Evolutionary conservation across 2,113 vertebrate genomes (phyloP), one percentile per base, ranked within the genome.

Genomic region (Epinephelus lanceolatus): DNA sequence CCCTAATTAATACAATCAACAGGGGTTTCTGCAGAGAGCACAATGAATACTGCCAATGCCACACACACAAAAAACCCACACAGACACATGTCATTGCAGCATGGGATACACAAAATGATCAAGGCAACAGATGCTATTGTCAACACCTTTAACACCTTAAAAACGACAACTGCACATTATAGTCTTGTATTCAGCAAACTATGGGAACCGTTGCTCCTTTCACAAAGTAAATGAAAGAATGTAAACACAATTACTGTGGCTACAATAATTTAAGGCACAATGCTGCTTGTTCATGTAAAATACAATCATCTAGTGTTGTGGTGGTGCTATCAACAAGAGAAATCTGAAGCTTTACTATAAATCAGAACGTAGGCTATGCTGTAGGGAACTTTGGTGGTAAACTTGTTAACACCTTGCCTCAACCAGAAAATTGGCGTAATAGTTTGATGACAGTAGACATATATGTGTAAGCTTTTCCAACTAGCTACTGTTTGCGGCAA

Each of bases 1-100:
- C n/a, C 4, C 56, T 72, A 68, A 85, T 85, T 62, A 76, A 51
- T 76, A 42, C 47, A 57, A 71, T 83, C 51, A 76, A 51, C 67
- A 60, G 40, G 30, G 17, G 42, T 62, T 74, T 81, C 53, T 15
- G 23, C 68, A n/a, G 57, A 51, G 55, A 40, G 42, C 9, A 68
- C n/a, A 78, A 81, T 60, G 47, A 68, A 62, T 53, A 68, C 56
- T 40, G 15, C 6, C 47, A 33, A 47, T 18, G 25, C n/a, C 21
- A 40, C 69, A 47, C 57, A 30, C 30, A 23, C 4, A 52, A 37
- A 55, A 57, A 27, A 52, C 8, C 42, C 11, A 45, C 8, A 45
- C 42, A 45, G 53, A 17, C 40, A 47, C 42, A 30, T 45, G 18
- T 53, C 65, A 65, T 6, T 14, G 19, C 42, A 40, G 25, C 62